Percentiles rank a stretch among this genome's conserved stretches.
Evolutionary conservation across 2,888 invertebrate genomes (phyloP).

Genomic region (Melanostoma mellinum): DNA sequence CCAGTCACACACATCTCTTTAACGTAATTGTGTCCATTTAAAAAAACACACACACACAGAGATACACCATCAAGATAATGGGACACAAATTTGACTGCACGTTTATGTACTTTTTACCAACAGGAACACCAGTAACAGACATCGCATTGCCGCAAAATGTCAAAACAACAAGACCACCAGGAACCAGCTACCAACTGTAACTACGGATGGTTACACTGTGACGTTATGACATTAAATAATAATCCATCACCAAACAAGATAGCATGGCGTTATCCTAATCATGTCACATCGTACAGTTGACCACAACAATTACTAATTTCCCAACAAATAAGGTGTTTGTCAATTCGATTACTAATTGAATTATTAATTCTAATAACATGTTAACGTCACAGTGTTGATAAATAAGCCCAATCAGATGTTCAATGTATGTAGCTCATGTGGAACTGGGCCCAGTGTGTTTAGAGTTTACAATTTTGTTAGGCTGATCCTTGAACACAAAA

Average conservation of each 20-base stretch:
- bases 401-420: constrained; percentile 37
- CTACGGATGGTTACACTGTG: neutral
- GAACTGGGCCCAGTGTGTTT: neutral
- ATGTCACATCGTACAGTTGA: constrained; percentile 48
- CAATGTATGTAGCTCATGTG: neutral
- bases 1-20: constrained; percentile 22
- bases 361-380: constrained; percentile 63
- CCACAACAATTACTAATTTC: constrained; percentile 64
- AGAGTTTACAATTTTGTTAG: neutral
- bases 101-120: neutral
- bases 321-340: constrained; percentile 49
- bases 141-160: constrained; percentile 7
- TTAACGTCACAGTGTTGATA: constrained; percentile 45
- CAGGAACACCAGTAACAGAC: too few species aligned
- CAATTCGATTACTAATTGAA: constrained; percentile 59
- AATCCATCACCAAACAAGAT: constrained; percentile 50
- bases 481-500: neutral
- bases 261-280: constrained; percentile 55
- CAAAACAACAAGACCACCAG: constrained; percentile 18
- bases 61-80: constrained; percentile 40
- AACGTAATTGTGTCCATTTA: constrained; percentile 21
- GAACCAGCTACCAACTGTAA: neutral
- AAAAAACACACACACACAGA: neutral
- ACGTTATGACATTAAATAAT: constrained; percentile 58
- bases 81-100: constrained; percentile 6